Conservation (phyloP, 1,140 invertebrate genomes). For the Frieseomelitta varia region DNA sequence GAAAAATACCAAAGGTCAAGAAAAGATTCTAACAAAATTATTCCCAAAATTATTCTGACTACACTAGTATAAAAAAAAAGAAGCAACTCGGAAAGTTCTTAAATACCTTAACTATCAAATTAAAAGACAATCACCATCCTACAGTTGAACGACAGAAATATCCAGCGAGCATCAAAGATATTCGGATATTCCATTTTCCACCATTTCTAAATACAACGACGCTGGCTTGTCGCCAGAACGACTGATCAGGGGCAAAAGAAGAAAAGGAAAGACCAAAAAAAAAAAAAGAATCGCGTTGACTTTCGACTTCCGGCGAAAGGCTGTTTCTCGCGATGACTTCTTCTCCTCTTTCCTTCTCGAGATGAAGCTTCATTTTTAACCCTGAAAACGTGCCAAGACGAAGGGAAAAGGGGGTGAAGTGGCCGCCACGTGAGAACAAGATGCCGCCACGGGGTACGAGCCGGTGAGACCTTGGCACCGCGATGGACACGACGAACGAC, state of each 20-base stretch:
- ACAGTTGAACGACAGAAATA: neutral
- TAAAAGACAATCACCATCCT: too few relatives aligned
- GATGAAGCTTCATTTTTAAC: conserved; percentile 50
- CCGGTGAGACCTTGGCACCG: conserved; percentile 56
- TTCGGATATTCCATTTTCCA: neutral
- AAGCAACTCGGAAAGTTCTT: too few relatives aligned
- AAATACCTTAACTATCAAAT: too few relatives aligned
- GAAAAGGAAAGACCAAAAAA: conserved; percentile 19
- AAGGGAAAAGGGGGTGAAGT: conserved; percentile 13
- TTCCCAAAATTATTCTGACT: too few relatives aligned
- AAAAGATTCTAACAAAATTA: too few relatives aligned
- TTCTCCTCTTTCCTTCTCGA: neutral
- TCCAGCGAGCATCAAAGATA: too few relatives aligned
- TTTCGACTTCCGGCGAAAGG: conserved; percentile 57
- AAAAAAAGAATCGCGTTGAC: conserved; percentile 36
- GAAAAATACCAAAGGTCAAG: too few relatives aligned
- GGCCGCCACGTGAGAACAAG: neutral
- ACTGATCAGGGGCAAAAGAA: conserved; percentile 26
- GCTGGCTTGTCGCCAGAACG: conserved; percentile 43
- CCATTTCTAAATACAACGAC: neutral
- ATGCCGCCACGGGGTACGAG: conserved; percentile 14
- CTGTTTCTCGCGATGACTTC: neutral
- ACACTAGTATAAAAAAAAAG: too few relatives aligned
- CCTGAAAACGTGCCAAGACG: conserved; percentile 64
- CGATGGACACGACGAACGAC: conserved; percentile 47